Base-by-base conservation (phyloP, 2,113 vertebrate genomes). In the Poeciliopsis prolifica region DNA sequence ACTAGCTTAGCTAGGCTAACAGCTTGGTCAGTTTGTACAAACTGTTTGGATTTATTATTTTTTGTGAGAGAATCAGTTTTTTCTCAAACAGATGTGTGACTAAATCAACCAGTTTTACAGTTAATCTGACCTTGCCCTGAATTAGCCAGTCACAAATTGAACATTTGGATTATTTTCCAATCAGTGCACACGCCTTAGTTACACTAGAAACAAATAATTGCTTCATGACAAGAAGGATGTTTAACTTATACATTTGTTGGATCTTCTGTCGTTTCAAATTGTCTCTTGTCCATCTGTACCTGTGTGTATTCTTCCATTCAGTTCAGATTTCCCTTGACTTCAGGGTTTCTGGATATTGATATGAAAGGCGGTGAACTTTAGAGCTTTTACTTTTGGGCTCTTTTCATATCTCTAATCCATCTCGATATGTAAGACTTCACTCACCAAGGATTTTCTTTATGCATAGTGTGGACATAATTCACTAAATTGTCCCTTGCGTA, bases 401-500 rank as follows among this genome's bases (percentile, higher is more conserved):
- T 58, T 58, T 58, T 58, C 51, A 58, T 58, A 58, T 24, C n/a
- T 58, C 22, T 58, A 58, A 58, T 58, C 51, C 51, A 11, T 22
- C 22, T n/a, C 22, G 51, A 58, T 58, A 40, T 44, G 40, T 29
- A 30, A 63, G 29, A 62, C 48, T 61, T 44, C 15, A 2, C 65
- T 62, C 29, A 68, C 37, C 44, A 12, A 61, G 63, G 54, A 48
- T 72, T 5, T 60, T 61, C 29, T 68, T 64, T 61, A 15, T 26
- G 22, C 40, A 61, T 5, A 70, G 42, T 48, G n/a, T 42, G 14
- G 42, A 7, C 48, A 54, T 26, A 44, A 78, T 75, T 65, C 54
- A 29, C 4, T 0, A 42, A 73, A 67, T 64, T n/a, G 65, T 31
- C 62, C 28, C 14, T 65, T 65, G 68, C 3, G 42, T 77, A 82